A percentile compares a stretch with the other conserved stretches of the same genome.
Conservation (phyloP, 2,888 invertebrate species). For the Campopleginae sp. region DNA sequence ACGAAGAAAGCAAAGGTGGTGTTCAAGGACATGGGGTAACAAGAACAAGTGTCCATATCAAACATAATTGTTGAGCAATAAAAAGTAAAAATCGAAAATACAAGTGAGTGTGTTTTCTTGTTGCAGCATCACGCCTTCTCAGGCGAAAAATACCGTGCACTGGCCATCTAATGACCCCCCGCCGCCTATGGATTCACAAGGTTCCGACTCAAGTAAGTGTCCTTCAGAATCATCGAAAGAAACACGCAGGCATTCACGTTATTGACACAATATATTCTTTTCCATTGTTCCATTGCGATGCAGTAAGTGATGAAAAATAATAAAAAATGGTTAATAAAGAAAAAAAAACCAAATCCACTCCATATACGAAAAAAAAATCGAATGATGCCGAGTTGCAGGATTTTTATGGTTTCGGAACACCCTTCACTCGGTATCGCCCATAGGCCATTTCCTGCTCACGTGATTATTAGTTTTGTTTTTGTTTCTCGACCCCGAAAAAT, state of each 20-base stretch:
- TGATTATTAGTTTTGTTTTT: not conserved
- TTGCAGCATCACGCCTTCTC: conserved; percentile 91
- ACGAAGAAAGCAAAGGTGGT: too few relatives aligned
- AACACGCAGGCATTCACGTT: not conserved
- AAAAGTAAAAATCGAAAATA: not conserved
- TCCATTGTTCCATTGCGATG: too few relatives aligned
- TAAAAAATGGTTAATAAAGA: too few relatives aligned
- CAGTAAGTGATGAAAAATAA: too few relatives aligned
- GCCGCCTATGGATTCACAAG: conserved; percentile 93
- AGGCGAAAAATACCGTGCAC: conserved; percentile 94
- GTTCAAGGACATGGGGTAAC: too few relatives aligned
- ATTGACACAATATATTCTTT: not conserved
- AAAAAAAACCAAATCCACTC: not conserved
- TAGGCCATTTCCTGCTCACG: not conserved
- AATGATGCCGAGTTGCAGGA: too few relatives aligned
- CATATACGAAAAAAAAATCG: not conserved
- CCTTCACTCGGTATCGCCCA: not conserved
- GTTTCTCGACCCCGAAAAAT: not conserved
- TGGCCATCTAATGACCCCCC: conserved; percentile 94
- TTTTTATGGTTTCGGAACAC: not conserved
- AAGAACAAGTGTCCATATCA: not conserved
- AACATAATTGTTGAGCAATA: not conserved
- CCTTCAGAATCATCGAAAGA: not conserved
- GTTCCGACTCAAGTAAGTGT: conserved; percentile 89
- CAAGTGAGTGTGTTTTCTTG: conserved; percentile 18